These are phyloP conservation scores for Drosophila bifasciata DNA, from an alignment of 1,140 invertebrate species.

Conservation along the genomic window DNA sequence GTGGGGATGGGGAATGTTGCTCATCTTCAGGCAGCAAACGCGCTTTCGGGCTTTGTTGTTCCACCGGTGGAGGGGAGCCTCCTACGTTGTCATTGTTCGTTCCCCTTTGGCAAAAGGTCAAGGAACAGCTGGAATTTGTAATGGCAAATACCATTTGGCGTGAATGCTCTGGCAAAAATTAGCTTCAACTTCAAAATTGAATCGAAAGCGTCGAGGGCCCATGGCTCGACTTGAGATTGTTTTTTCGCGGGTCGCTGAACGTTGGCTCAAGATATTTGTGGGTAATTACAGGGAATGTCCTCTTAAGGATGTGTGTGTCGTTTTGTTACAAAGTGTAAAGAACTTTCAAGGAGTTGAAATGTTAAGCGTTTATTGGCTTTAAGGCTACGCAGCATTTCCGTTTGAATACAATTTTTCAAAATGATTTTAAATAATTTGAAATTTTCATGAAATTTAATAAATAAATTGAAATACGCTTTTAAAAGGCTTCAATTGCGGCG, in stretches of 20 bases:
- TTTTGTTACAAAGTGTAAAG: conserved; percentile 8
- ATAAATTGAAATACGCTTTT: no score
- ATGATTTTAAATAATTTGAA: no score
- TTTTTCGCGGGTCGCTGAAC: conserved; percentile 41
- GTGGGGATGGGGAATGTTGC: conserved; percentile 13
- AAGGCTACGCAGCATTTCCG: not conserved
- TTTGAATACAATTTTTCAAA: no score
- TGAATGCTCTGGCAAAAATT: conserved; percentile 41
- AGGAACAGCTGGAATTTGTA: conserved; percentile 41
- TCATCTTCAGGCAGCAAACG: not conserved
- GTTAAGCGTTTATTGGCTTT: not conserved
- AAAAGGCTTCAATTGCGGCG: no score
- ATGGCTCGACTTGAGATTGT: conserved; percentile 11
- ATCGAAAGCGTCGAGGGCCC: not conserved
- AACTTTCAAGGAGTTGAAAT: conserved; percentile 4
- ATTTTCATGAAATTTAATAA: no score
- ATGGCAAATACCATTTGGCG: conserved; percentile 43
- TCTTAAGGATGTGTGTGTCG: conserved; percentile 3
- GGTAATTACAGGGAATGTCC: conserved; percentile 35
- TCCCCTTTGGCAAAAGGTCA: conserved; percentile 41
- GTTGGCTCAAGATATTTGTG: conserved; percentile 17
- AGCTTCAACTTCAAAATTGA: conserved; percentile 45
- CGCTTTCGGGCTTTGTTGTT: conserved; percentile 24
- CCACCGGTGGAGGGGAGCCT: conserved; percentile 5
- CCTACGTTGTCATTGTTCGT: conserved; percentile 35